Conservation (phyloP, 2,888 invertebrate genomes). For the Candidula unifasciata region DNA sequence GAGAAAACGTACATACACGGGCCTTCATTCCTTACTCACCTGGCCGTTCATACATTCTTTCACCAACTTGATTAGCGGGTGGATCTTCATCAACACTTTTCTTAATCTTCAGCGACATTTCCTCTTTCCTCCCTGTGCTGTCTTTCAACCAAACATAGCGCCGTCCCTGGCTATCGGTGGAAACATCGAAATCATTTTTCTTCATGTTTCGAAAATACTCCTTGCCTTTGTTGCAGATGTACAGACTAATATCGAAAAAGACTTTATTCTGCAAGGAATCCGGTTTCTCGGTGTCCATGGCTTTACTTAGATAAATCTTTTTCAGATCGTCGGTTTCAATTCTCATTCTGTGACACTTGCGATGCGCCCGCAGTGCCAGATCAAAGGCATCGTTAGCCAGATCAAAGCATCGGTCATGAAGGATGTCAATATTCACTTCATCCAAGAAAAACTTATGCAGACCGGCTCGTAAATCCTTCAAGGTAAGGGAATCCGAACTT, state of each 20-base stretch:
- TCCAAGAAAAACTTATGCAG: slow-evolving; percentile 67
- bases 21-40: slow-evolving; percentile 56
- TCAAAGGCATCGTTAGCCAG: slow-evolving; percentile 66
- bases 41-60: slow-evolving; percentile 70
- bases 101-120: slow-evolving; percentile 61
- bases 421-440: slow-evolving; percentile 65
- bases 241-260: slow-evolving; percentile 71
- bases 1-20: too few species aligned
- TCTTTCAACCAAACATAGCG: slow-evolving; percentile 70
- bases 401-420: slow-evolving; percentile 61
- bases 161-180: slow-evolving; percentile 64
- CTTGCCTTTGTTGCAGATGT: slow-evolving; percentile 71
- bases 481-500: slow-evolving; percentile 56
- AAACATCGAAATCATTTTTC: slow-evolving; percentile 69
- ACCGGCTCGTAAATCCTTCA: slow-evolving; percentile 63
- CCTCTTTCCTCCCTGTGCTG: slow-evolving; percentile 27
- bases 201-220: slow-evolving; percentile 70
- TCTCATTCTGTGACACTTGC: slow-evolving; percentile 66
- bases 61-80: slow-evolving; percentile 61
- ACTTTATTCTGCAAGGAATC: slow-evolving; percentile 73
- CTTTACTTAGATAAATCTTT: slow-evolving; percentile 68
- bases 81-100: slow-evolving; percentile 60
- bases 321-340: slow-evolving; percentile 69
- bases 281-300: slow-evolving; percentile 67
- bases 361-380: slow-evolving; percentile 57